Percentiles rank a stretch among this genome's conserved stretches.
Evolutionary conservation across 2,113 vertebrate species (phyloP).

Genomic region (Patagioenas fasciata): DNA sequence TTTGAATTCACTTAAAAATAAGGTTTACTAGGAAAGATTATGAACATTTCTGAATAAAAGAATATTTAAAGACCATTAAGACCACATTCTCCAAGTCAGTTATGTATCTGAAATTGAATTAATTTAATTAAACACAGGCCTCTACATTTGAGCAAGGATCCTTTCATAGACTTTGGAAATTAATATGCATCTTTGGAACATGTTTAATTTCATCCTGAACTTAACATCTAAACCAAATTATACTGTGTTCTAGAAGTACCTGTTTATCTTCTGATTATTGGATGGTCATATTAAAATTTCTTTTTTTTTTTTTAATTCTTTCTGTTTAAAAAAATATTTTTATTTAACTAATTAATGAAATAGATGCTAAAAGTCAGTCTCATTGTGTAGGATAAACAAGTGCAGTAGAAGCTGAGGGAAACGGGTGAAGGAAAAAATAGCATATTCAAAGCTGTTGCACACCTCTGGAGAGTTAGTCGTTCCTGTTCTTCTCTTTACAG

Average conservation of each 20-base stretch:
- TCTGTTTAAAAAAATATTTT: background rate
- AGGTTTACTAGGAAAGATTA: background rate
- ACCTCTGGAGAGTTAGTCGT: background rate
- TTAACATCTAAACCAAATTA: background rate
- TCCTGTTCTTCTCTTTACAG: background rate
- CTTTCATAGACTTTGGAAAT: background rate
- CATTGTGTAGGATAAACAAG: background rate
- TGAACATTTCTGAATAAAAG: background rate
- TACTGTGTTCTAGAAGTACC: background rate
- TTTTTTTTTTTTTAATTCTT: background rate
- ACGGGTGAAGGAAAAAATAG: background rate
- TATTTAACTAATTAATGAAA: background rate
- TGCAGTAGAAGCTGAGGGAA: background rate
- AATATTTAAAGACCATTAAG: background rate
- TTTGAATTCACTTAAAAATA: background rate
- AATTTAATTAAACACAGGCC: background rate
- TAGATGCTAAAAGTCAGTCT: background rate
- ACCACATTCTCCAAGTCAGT: background rate
- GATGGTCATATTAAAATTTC: accelerated
- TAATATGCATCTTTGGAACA: background rate
- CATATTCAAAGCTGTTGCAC: background rate
- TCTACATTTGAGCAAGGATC: background rate
- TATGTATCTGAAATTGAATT: background rate
- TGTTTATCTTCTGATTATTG: background rate
- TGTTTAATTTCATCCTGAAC: background rate